These are phyloP conservation scores for Epizoanthus fatuus DNA, from an alignment of 92 coral and sea anemone genomes.

Conservation along the genomic window DNA sequence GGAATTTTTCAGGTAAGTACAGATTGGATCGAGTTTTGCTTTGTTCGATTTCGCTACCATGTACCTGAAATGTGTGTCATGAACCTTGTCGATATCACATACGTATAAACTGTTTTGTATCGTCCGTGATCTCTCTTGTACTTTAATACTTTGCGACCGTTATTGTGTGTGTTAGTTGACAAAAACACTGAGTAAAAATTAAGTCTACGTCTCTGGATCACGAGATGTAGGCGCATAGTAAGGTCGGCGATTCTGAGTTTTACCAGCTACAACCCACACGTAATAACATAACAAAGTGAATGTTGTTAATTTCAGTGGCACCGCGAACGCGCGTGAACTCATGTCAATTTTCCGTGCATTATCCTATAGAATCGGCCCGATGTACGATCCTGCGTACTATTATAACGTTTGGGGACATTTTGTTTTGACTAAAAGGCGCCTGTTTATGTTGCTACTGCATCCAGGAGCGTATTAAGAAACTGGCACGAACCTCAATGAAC, in stretches of 20 bases:
- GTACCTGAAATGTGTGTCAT: too few relatives aligned
- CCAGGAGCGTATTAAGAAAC: conserved; percentile 5
- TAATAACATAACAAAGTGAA: conserved; percentile 21
- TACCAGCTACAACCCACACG: conserved; percentile 33
- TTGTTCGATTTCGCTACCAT: not conserved
- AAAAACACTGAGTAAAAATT: not conserved
- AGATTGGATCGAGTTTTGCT: not conserved
- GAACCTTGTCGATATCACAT: not conserved
- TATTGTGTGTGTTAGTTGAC: conserved; percentile 14
- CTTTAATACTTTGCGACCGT: not conserved
- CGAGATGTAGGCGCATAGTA: conserved; percentile 22
- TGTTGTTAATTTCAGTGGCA: conserved; percentile 27
- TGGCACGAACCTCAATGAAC: not conserved
- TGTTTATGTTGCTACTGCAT: conserved; percentile 12
- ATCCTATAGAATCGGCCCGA: not conserved
- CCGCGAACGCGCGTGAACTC: conserved; percentile 24
- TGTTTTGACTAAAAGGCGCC: conserved; percentile 13
- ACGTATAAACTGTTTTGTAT: not conserved
- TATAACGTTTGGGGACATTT: not conserved
- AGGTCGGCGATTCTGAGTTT: not conserved
- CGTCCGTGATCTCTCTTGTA: not conserved
- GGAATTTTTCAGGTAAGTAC: conserved; percentile 36
- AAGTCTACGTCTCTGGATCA: conserved; percentile 11
- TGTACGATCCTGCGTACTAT: not conserved
- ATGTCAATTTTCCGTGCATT: not conserved